Evolutionary conservation across 2,113 vertebrate genomes (phyloP).

Genomic region (Sterrhoptilus dennistouni): DNA sequence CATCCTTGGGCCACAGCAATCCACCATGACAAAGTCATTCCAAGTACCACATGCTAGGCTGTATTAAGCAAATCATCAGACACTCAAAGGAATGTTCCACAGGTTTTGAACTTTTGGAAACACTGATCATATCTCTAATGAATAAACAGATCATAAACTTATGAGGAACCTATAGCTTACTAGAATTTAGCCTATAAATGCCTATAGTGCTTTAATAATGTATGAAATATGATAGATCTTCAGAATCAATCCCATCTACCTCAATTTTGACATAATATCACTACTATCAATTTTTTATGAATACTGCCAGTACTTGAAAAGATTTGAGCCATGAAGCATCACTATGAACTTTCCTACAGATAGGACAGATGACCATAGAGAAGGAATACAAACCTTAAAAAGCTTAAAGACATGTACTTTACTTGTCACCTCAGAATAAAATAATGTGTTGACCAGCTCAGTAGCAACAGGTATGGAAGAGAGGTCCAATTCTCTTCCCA

Average conservation of each 20-base stretch:
- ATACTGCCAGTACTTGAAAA: background rate
- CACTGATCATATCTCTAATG: background rate
- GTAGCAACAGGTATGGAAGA: background rate
- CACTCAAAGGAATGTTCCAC: background rate
- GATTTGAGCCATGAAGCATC: background rate
- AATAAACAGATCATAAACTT: background rate
- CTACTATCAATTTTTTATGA: background rate
- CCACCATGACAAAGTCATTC: background rate
- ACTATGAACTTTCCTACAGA: background rate
- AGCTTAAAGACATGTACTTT: background rate
- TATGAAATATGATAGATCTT: background rate
- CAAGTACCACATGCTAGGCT: background rate
- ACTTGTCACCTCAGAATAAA: background rate
- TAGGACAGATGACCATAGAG: background rate
- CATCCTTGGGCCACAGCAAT: background rate
- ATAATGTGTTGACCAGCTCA: background rate
- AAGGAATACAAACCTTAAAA: background rate
- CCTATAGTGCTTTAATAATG: background rate
- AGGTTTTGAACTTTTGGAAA: background rate
- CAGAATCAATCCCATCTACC: background rate
- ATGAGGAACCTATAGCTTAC: background rate
- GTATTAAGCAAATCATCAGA: background rate
- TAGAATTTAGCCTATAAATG: background rate
- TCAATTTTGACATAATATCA: accelerated
- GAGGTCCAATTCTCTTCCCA: background rate